Conservation (phyloP, 2,113 vertebrate species). For the Xiphias gladius region DNA sequence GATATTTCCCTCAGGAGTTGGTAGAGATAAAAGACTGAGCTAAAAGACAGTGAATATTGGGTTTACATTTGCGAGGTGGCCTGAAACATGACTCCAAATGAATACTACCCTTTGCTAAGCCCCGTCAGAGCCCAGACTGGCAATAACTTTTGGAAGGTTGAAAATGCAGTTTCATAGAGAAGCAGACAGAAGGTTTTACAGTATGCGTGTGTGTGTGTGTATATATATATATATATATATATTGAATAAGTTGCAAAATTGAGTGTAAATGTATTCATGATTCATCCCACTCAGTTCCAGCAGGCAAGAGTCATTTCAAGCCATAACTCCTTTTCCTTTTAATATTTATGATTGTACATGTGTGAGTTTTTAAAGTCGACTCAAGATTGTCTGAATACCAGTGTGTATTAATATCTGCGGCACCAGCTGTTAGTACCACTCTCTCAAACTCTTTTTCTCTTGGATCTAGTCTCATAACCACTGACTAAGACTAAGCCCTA, state of each 20-base stretch:
- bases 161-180: no score
- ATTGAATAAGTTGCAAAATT: not conserved
- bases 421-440: slow-evolving; percentile 34
- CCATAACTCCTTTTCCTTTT: not conserved
- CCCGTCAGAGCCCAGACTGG: no score
- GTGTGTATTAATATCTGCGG: not conserved
- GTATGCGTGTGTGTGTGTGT: no score
- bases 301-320: not conserved
- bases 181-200: no score
- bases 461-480: slow-evolving; percentile 2
- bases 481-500: not conserved
- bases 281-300: not conserved
- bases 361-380: not conserved
- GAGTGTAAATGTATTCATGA: not conserved
- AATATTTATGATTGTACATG: not conserved
- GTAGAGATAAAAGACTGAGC: no score
- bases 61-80: no score
- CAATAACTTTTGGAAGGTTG: no score
- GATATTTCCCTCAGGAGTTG: no score
- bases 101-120: no score
- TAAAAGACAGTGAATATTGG: no score
- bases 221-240: no score
- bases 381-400: not conserved
- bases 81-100: no score
- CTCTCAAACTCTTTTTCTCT: slow-evolving; percentile 11